These are phyloP conservation scores for Phalacrocorax brasilianus DNA, from an alignment of 2,113 vertebrate genomes.

Conservation along the genomic window DNA sequence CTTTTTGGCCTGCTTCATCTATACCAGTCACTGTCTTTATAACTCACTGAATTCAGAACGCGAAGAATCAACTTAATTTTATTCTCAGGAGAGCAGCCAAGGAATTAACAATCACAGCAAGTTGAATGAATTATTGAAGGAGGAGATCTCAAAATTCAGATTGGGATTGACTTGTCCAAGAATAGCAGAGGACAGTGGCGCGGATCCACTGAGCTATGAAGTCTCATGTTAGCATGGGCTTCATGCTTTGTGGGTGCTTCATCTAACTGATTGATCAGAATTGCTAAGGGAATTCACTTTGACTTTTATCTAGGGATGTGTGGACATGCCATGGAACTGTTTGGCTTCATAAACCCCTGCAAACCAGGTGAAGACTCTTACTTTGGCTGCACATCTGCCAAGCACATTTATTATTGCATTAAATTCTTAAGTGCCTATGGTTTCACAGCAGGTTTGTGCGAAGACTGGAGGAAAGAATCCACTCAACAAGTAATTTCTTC, in stretches of 20 bases:
- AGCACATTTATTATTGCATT: not conserved
- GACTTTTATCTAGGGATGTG: not conserved
- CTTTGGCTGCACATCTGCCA: not conserved
- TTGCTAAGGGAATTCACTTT: not conserved
- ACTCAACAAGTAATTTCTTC: not conserved
- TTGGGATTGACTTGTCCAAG: not conserved
- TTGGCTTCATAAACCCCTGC: not conserved
- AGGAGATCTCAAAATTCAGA: not conserved
- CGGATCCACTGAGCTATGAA: not conserved
- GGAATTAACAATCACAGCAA: not conserved
- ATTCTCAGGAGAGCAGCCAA: not conserved
- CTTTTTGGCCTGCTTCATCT: not conserved
- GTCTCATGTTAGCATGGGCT: not conserved
- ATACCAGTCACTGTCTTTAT: not conserved
- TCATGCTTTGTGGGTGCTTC: not conserved
- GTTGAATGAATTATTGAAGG: not conserved
- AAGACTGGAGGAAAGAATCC: not conserved
- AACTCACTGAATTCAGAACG: not conserved
- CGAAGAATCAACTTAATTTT: not conserved
- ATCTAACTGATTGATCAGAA: not conserved
- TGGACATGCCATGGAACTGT: not conserved
- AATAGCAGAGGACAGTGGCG: not conserved
- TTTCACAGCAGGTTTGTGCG: not conserved
- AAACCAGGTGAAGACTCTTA: not conserved
- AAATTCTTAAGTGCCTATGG: not conserved